phyloP scores from a whole-genome alignment of 1,140 invertebrate genomes.

The Akabosia matsudoensis region DNA sequence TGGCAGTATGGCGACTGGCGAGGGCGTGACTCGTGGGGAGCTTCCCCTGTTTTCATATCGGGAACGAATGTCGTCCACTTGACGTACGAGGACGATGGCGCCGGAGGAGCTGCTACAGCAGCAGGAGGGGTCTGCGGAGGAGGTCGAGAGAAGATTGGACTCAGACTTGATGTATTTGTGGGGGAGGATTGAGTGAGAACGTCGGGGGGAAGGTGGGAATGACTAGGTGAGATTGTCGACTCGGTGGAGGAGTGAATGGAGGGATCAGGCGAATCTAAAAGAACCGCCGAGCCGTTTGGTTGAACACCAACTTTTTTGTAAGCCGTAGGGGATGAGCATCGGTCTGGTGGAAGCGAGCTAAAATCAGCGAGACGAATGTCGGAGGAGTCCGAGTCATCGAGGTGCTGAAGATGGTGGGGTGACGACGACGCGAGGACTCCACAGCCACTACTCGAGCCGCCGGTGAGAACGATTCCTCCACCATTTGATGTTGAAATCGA shows the following conservation, averaged over 20 bases:
- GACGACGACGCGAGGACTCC: no score
- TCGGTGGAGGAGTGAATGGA: background rate
- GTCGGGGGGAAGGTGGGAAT: background rate
- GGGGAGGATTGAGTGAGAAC: background rate
- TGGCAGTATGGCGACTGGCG: conserved; percentile 35
- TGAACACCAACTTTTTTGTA: conserved; percentile 33
- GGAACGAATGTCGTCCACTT: conserved; percentile 34
- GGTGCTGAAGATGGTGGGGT: no score
- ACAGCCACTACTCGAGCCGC: background rate
- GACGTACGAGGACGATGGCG: conserved; percentile 21
- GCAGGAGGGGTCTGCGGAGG: background rate
- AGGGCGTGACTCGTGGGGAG: conserved; percentile 10
- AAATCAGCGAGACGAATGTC: background rate
- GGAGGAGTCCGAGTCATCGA: conserved; percentile 13
- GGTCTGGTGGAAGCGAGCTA: background rate
- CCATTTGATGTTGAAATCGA: background rate
- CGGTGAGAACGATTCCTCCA: background rate
- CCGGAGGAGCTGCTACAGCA: background rate
- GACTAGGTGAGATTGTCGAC: background rate
- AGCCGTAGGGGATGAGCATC: background rate
- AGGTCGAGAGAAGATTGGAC: background rate
- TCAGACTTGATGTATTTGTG: background rate
- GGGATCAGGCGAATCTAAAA: background rate
- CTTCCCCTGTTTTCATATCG: conserved; percentile 34
- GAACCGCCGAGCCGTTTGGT: conserved; percentile 21